phyloP scores from a whole-genome alignment of 2,797 vertebrate species.

The Psittacula echo region DNA sequence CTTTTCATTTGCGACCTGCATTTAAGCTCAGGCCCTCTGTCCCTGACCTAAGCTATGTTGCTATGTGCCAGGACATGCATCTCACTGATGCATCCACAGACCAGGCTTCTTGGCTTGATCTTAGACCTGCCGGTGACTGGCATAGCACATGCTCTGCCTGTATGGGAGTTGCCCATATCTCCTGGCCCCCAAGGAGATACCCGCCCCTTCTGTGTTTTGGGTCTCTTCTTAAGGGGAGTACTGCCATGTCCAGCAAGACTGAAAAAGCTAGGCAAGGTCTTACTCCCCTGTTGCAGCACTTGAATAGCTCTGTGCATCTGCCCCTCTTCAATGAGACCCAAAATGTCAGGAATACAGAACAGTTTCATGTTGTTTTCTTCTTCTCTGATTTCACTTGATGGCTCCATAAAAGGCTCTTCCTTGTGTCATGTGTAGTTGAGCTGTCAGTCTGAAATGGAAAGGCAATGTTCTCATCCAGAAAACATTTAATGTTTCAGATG shows the following conservation, averaged over 20 bases:
- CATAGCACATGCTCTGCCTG: neutral
- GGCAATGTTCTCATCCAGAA: neutral
- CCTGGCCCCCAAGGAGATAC: neutral
- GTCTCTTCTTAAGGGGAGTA: neutral
- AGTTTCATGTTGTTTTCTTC: neutral
- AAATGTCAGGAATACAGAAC: neutral
- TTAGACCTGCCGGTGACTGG: neutral
- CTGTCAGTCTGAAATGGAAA: neutral
- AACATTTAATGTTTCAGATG: neutral
- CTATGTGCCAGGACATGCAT: neutral
- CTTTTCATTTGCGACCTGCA: neutral
- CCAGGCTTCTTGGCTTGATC: neutral
- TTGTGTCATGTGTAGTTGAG: neutral
- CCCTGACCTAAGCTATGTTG: neutral
- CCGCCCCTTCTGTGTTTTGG: fast-evolving
- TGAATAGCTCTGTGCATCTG: neutral
- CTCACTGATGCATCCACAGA: neutral
- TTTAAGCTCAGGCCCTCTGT: neutral
- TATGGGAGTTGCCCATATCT: neutral
- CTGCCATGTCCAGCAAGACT: neutral
- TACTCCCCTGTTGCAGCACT: neutral
- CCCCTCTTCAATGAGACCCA: neutral
- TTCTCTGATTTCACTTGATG: neutral
- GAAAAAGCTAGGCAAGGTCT: neutral
- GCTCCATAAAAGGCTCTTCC: neutral